A percentile compares a stretch with the other conserved stretches of the same genome.
phyloP scores from a whole-genome alignment of 2,113 vertebrate species.

The Eublepharis macularius region DNA sequence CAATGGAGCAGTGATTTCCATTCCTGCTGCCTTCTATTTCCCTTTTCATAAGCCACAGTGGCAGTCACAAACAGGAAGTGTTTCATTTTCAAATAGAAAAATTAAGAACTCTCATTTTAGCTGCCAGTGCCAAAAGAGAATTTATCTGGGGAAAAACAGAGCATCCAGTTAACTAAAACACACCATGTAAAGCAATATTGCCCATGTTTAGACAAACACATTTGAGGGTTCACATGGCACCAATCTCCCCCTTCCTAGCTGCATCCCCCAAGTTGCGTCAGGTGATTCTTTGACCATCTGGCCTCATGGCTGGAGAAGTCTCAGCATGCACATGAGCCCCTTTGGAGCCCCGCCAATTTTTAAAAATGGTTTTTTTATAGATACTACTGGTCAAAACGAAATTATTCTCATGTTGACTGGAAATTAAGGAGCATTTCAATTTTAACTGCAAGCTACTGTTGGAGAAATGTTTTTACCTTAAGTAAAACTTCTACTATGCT shows the following conservation, averaged over 20 bases:
- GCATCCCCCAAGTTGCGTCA: too few relatives aligned
- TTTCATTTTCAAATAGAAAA: constrained; percentile 21
- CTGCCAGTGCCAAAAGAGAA: constrained; percentile 12
- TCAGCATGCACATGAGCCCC: background rate
- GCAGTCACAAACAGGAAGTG: background rate
- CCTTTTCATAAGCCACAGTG: background rate
- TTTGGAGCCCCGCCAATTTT: background rate
- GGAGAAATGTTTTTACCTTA: constrained; percentile 73
- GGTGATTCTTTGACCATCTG: too few relatives aligned
- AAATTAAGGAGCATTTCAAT: background rate
- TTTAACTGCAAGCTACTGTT: background rate
- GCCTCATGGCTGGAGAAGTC: background rate
- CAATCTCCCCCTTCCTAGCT: too few relatives aligned
- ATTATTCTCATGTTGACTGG: background rate
- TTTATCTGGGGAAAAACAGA: background rate
- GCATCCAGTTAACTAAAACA: constrained; percentile 1
- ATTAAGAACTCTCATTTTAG: constrained; percentile 5
- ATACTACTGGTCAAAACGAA: too few relatives aligned
- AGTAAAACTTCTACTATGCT: constrained; percentile 88
- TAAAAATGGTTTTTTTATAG: background rate
- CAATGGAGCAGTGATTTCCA: background rate
- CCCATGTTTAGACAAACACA: too few relatives aligned
- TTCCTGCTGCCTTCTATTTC: constrained; percentile 6
- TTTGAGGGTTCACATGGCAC: too few relatives aligned
- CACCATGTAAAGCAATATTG: background rate